Percentiles rank a stretch among this genome's conserved stretches.
Evolutionary conservation across 1,140 invertebrate species (phyloP).

Genomic region (Drosophila trapezifrons): DNA sequence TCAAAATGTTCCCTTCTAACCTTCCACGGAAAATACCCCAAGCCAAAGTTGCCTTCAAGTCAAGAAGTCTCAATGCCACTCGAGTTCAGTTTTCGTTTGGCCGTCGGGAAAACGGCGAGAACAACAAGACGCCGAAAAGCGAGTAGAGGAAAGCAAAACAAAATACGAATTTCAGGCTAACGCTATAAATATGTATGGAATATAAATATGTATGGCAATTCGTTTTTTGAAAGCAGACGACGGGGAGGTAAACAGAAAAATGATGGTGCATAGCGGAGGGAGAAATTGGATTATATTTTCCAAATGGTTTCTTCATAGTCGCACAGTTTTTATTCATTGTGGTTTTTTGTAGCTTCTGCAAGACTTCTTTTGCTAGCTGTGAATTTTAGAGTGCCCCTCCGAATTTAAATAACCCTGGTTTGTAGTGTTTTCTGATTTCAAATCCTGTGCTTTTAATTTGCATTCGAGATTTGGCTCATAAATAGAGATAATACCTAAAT

Average conservation of each 20-base stretch:
- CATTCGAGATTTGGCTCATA: conserved; percentile 1
- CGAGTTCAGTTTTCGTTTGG: conserved; percentile 38
- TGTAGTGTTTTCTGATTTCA: background rate
- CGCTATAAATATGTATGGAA: conserved; percentile 66
- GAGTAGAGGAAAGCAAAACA: conserved; percentile 16
- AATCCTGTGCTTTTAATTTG: conserved; percentile 4
- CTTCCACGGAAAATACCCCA: background rate
- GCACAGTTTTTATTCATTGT: conserved; percentile 6
- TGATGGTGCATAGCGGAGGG: conserved; percentile 13
- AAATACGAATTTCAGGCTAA: conserved; percentile 39
- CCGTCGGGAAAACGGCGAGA: conserved; percentile 16
- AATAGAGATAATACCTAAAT: background rate
- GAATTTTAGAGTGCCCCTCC: conserved; percentile 4
- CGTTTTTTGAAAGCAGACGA: background rate
- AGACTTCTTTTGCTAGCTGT: conserved; percentile 6
- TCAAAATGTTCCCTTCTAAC: conserved; percentile 20
- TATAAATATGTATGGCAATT: conserved; percentile 42
- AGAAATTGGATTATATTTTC: conserved; percentile 74
- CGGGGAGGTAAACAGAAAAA: background rate
- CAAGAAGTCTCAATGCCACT: conserved; percentile 62
- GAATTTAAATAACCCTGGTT: conserved; percentile 3
- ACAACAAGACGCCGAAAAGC: conserved; percentile 16
- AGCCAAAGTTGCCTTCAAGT: background rate
- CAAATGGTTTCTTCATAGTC: conserved; percentile 66
- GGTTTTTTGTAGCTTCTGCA: conserved; percentile 8